Evolutionary conservation across 2,113 vertebrate species (phyloP), one percentile per base, ranked within the genome.

Genomic region (Amblyopsis rosae): DNA sequence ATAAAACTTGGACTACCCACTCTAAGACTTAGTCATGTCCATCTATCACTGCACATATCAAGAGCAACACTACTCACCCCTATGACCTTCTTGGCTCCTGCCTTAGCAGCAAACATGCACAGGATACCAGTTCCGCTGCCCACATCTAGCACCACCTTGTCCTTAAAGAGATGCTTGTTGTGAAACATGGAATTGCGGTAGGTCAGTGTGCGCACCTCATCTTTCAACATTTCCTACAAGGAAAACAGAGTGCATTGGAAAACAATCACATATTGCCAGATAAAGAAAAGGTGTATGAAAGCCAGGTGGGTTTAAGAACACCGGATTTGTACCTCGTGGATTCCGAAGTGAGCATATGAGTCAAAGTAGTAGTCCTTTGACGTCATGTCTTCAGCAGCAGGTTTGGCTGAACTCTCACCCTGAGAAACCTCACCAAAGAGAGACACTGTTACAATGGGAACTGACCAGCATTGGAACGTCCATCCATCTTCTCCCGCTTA

Each of bases 351-450:
- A 54, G 96, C 96, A 0, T 98, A 98, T 0, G 96, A 98, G 80
- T 98, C 96, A 64, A 97, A 97, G 86, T 97, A 98, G 87, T 98
- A 98, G 86, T 98, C 96, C 88, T 96, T 97, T 63, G 96, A 97
- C 0, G 96, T 98, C 96, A 98, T 98, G 74, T 98, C 96, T 86
- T 98, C 96, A 0, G 96, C 96, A 2, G 93, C 89, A 76, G 95
- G 95, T 76, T 97, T 97, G 68, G 80, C 91, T 4, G 92, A 93
- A 88, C 92, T 93, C 81, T 96, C 95, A 54, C 90, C 93, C 50
- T 95, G 94, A 73, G 94, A 94, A 69, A 96, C 93, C 95, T 96
- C 79, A 70, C 79, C 77, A 63, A 62, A 85, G n/a, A 84, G 11
- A 65, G 19, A 68, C 15, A 64, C 19, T 54, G 26, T 76, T 33